A percentile compares a stretch with the other conserved stretches of the same genome.
Evolutionary conservation across 2,888 invertebrate genomes (phyloP).

Genomic region (Caenorhabditis drosophilae): DNA sequence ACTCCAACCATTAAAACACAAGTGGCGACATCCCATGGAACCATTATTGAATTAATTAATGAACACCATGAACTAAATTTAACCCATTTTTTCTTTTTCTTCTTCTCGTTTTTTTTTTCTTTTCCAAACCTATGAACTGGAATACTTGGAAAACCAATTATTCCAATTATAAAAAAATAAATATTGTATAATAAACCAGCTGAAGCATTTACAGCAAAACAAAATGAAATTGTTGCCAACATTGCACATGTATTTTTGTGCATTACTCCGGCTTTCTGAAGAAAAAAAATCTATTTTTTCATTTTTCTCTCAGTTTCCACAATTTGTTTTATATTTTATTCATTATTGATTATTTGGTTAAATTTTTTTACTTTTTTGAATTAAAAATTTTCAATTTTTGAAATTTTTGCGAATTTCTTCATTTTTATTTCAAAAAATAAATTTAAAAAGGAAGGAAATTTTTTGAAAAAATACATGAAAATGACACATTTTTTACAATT

Average conservation of each 20-base stretch:
- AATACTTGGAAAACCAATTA: slow-evolving; percentile 22
- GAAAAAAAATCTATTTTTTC: background rate
- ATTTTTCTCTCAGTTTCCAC: background rate
- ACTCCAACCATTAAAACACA: slow-evolving; percentile 37
- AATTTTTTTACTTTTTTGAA: no score
- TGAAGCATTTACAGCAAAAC: slow-evolving; percentile 31
- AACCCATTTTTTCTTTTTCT: no score
- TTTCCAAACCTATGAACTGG: slow-evolving; percentile 24
- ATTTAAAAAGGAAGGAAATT: no score
- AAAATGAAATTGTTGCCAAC: slow-evolving; percentile 34
- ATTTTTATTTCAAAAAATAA: no score
- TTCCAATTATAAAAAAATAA: slow-evolving; percentile 38
- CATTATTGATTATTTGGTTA: no score
- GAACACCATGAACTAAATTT: slow-evolving; percentile 34
- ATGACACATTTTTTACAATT: background rate
- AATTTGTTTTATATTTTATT: no score
- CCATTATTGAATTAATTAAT: slow-evolving; percentile 26
- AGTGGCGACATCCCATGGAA: slow-evolving; percentile 44
- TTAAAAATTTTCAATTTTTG: no score
- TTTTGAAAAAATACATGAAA: no score
- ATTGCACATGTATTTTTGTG: slow-evolving; percentile 36
- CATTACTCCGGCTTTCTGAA: slow-evolving; percentile 38
- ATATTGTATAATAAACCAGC: slow-evolving; percentile 40
- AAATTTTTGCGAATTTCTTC: no score
- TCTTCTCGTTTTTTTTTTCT: no score